Evolutionary conservation across 2,888 invertebrate species (phyloP).

Genomic region (Hemaris fuciformis): DNA sequence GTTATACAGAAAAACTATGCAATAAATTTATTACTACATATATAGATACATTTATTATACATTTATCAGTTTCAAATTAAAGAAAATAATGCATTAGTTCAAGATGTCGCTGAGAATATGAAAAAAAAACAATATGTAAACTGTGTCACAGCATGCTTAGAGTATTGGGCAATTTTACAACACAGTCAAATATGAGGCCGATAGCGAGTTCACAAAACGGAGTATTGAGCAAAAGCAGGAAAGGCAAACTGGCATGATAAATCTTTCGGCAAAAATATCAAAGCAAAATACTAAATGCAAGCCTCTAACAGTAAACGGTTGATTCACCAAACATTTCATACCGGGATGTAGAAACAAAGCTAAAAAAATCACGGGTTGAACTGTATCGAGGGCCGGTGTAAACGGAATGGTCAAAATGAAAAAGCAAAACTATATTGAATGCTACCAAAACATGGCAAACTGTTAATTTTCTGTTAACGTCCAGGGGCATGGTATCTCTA

Average conservation of each 20-base stretch:
- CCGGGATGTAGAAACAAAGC: neutral
- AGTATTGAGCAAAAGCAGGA: neutral
- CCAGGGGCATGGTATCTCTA: neutral
- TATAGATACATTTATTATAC: no score
- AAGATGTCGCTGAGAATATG: no score
- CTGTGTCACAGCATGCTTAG: no score
- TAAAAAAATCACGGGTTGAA: neutral
- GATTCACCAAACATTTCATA: neutral
- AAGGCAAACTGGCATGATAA: neutral
- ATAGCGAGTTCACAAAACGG: neutral
- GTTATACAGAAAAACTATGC: neutral
- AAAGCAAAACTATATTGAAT: neutral
- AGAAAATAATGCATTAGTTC: no score
- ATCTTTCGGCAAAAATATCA: neutral
- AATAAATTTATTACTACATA: neutral
- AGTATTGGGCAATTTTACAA: no score
- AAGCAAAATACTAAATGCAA: neutral
- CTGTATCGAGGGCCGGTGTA: neutral
- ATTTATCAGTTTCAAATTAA: no score
- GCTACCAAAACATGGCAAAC: neutral
- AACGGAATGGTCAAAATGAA: neutral
- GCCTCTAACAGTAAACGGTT: neutral
- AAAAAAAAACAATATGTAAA: no score
- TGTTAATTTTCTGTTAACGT: neutral
- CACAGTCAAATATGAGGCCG: no score